Percentiles rank a stretch among this genome's conserved stretches.
Conservation (phyloP, 2,113 vertebrate genomes). For the Lipophrys pholis region DNA sequence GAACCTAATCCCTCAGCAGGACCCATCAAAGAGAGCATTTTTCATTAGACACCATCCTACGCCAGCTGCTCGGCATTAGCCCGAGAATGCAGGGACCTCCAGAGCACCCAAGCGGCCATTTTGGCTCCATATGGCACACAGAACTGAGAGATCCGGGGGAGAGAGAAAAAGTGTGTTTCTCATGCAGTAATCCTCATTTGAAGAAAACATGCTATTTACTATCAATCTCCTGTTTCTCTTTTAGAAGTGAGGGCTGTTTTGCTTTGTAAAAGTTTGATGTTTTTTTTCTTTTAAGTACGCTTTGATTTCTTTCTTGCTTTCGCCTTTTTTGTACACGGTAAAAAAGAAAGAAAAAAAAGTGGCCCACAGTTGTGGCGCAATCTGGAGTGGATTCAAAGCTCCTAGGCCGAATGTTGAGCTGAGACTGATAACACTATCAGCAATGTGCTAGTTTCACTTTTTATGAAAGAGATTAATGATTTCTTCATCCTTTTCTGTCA, state of each 20-base stretch:
- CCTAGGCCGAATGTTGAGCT: slow-evolving; percentile 50
- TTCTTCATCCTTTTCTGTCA: slow-evolving; percentile 54
- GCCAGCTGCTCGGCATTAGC: slow-evolving; percentile 83
- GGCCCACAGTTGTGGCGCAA: slow-evolving; percentile 40
- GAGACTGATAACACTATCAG: slow-evolving; percentile 60
- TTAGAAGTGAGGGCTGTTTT: slow-evolving; percentile 56
- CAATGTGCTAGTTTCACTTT: slow-evolving; percentile 59
- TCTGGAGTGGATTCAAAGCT: slow-evolving; percentile 65
- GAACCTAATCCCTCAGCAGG: slow-evolving; percentile 77
- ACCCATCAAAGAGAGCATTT: slow-evolving; percentile 81
- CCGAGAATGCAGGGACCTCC: slow-evolving; percentile 72
- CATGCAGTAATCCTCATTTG: slow-evolving; percentile 52
- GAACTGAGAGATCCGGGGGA: slow-evolving; percentile 46
- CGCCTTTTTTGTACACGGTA: slow-evolving; percentile 13
- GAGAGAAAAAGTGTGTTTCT: slow-evolving; percentile 34
- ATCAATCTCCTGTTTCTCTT: slow-evolving; percentile 27
- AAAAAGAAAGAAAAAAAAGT: slow-evolving; percentile 33
- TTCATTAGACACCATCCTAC: slow-evolving; percentile 77
- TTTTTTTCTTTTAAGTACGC: slow-evolving; percentile 47
- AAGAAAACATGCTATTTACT: slow-evolving; percentile 52
- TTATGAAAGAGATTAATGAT: slow-evolving; percentile 58
- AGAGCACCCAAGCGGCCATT: slow-evolving; percentile 75
- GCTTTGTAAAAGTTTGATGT: slow-evolving; percentile 29
- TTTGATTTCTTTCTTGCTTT: slow-evolving; percentile 30
- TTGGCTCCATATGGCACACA: slow-evolving; percentile 78